These are phyloP conservation scores for Eretmocerus hayati DNA, from an alignment of 2,888 invertebrate genomes.

Conservation along the genomic window DNA sequence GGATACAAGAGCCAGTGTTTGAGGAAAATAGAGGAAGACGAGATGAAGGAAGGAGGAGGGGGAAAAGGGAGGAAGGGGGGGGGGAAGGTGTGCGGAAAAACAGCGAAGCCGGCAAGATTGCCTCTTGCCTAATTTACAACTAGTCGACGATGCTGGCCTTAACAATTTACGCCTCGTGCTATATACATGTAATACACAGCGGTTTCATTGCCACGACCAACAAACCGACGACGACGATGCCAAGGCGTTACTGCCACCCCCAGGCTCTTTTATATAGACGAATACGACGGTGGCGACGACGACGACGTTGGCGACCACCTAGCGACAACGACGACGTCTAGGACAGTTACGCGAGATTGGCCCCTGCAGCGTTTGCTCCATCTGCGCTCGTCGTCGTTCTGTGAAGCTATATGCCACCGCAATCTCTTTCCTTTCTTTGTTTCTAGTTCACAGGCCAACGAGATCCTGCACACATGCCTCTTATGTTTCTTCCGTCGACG, in stretches of 20 bases:
- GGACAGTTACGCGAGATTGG: constrained; percentile 37
- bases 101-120: constrained; percentile 39
- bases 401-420: too few species aligned
- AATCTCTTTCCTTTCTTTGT: too few species aligned
- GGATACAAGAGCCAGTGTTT: constrained; percentile 4
- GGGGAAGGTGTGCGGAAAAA: constrained; percentile 24
- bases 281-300: too few species aligned
- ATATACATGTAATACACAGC: constrained; percentile 14
- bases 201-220: too few species aligned
- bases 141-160: constrained; percentile 43
- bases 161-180: constrained; percentile 43
- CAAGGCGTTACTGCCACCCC: constrained; percentile 19
- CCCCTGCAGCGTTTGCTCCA: constrained; percentile 22
- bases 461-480: too few species aligned
- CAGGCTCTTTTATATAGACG: too few species aligned
- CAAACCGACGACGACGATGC: too few species aligned
- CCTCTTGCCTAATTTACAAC: constrained; percentile 46
- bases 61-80: constrained; percentile 4
- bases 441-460: too few species aligned
- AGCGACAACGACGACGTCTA: constrained; percentile 26
- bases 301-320: too few species aligned
- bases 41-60: constrained; percentile 9
- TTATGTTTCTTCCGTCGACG: too few species aligned
- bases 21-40: constrained; percentile 5
- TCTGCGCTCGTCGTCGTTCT: too few species aligned